Conservation (phyloP, 2,113 vertebrate genomes). For the Ochotona curzoniae region DNA sequence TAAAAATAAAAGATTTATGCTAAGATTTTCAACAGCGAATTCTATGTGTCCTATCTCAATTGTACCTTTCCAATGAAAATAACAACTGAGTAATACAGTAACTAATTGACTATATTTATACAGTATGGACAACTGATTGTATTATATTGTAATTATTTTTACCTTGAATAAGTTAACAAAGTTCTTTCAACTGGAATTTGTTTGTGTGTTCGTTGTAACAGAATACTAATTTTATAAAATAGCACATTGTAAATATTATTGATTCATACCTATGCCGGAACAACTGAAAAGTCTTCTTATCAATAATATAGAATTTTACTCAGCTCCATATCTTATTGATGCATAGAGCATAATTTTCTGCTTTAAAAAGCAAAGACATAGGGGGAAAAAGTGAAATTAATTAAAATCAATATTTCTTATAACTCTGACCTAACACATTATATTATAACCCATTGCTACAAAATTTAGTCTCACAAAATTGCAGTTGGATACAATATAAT, state of each 20-base stretch:
- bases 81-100: not conserved
- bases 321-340: not conserved
- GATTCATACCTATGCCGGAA: not conserved
- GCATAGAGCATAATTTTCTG: not conserved
- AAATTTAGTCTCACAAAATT: not conserved
- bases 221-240: not conserved
- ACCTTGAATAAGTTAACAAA: not conserved
- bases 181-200: not conserved
- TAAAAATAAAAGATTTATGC: not conserved
- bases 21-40: not conserved
- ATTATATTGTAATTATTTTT: not conserved
- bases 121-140: not conserved
- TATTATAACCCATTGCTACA: not conserved
- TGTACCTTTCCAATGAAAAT: not conserved
- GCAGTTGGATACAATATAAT: too few species aligned
- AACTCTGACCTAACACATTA: not conserved
- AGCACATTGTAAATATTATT: not conserved
- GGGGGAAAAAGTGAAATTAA: conserved; percentile 37
- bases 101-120: not conserved
- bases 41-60: not conserved
- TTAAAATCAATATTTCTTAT: not conserved
- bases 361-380: conserved; percentile 6
- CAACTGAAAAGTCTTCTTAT: not conserved
- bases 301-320: not conserved
- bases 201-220: not conserved